A percentile compares a stretch with the other conserved stretches of the same genome.
These are phyloP conservation scores for Tichodroma muraria DNA, from an alignment of 2,113 vertebrate genomes.

Conservation along the genomic window DNA sequence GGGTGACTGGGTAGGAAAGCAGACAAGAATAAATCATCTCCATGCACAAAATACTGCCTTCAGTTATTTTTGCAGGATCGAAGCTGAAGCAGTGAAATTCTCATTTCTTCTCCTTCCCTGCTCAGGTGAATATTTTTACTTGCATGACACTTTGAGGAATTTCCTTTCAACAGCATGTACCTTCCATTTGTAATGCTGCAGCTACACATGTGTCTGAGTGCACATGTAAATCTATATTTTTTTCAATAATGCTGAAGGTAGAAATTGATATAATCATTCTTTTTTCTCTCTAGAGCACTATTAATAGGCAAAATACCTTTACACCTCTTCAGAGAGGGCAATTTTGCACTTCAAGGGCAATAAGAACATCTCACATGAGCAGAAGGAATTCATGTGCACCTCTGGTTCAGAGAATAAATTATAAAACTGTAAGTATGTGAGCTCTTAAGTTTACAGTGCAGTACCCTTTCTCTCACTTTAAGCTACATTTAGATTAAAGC, in stretches of 20 bases:
- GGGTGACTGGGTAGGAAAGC: not conserved
- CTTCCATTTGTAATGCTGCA: not conserved
- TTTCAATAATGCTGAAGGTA: not conserved
- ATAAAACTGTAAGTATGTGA: not conserved
- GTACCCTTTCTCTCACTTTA: not conserved
- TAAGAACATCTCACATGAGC: not conserved
- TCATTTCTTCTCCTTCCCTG: not conserved
- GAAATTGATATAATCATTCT: not conserved
- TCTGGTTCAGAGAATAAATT: not conserved
- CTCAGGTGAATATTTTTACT: constrained; percentile 14
- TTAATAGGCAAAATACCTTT: constrained; percentile 13
- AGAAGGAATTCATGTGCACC: not conserved
- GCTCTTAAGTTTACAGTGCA: not conserved
- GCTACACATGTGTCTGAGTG: accelerated
- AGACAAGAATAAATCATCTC: not conserved
- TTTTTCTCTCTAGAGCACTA: not conserved
- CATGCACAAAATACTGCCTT: not conserved
- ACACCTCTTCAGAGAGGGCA: not conserved
- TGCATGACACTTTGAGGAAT: not conserved
- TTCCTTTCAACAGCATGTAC: constrained; percentile 16
- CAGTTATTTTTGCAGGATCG: not conserved
- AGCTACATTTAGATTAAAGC: not conserved
- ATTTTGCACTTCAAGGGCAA: not conserved
- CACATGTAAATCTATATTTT: not conserved
- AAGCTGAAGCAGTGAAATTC: not conserved